Conservation (phyloP, 2,888 invertebrate genomes). For the Odontomyia ornata region DNA sequence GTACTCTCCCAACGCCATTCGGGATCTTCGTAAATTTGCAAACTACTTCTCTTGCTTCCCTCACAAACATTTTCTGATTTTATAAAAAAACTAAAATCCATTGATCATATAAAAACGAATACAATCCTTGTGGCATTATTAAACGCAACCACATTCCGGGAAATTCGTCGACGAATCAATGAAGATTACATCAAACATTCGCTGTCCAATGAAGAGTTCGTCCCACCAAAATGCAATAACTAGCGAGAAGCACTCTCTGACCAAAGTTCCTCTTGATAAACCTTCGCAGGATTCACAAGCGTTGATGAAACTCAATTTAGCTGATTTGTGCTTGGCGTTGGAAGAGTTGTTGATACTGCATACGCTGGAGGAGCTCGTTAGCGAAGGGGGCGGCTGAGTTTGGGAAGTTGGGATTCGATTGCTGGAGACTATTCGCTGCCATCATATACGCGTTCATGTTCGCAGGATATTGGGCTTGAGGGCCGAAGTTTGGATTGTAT, state of each 20-base stretch:
- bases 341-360: conserved; percentile 60
- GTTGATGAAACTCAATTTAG: background rate
- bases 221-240: background rate
- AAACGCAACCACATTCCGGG: background rate
- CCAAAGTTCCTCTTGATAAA: background rate
- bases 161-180: conserved; percentile 6
- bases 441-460: conserved; percentile 41
- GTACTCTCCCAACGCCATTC: too few relatives aligned
- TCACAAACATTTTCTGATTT: too few relatives aligned
- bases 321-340: conserved; percentile 41
- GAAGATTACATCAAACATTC: background rate
- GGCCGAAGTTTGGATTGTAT: conserved; percentile 46
- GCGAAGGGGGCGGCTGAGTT: conserved; percentile 59
- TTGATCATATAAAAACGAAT: background rate
- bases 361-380: conserved; percentile 64
- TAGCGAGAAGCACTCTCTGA: background rate
- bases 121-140: background rate
- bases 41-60: too few relatives aligned
- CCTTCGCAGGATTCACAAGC: conserved; percentile 8
- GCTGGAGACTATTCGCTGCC: background rate
- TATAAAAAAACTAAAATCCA: too few relatives aligned
- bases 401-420: background rate
- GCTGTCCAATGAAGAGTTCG: background rate
- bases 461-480: conserved; percentile 39
- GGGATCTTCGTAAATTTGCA: too few relatives aligned